Conservation (phyloP, 2,888 invertebrate genomes). For the Ophioninae sp. region DNA sequence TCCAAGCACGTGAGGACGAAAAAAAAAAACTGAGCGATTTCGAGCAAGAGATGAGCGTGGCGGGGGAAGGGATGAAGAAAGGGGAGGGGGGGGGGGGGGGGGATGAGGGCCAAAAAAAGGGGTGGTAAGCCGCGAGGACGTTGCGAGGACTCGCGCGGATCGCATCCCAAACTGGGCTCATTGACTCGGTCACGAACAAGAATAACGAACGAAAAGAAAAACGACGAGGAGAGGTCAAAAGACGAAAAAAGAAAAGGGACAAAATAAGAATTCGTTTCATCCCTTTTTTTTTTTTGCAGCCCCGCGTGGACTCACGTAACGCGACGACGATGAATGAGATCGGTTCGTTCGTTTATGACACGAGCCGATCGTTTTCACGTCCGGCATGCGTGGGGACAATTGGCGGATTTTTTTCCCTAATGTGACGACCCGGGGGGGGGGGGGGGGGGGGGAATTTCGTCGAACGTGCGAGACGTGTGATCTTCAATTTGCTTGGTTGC, state of each 20-base stretch:
- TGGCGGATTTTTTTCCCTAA: no score
- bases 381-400: slow-evolving; percentile 3
- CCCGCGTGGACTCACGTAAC: slow-evolving; percentile 11
- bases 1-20: slow-evolving; percentile 14
- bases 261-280: slow-evolving; percentile 53
- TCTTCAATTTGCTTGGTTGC: no score
- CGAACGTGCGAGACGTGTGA: no score
- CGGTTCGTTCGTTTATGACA: slow-evolving; percentile 38
- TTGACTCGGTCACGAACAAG: slow-evolving; percentile 77
- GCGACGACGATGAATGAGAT: slow-evolving; percentile 3
- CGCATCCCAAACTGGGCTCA: slow-evolving; percentile 63
- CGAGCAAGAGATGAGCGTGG: slow-evolving; percentile 22
- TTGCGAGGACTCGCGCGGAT: slow-evolving; percentile 75
- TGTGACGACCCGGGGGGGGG: no score
- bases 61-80: slow-evolving; percentile 10
- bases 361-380: slow-evolving; percentile 10
- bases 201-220: slow-evolving; percentile 7
- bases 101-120: slow-evolving; percentile 50
- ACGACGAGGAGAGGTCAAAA: slow-evolving; percentile 19
- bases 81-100: slow-evolving; percentile 1
- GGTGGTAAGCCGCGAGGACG: slow-evolving; percentile 72
- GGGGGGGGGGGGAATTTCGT: no score
- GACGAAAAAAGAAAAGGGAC: slow-evolving; percentile 20
- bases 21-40: slow-evolving; percentile 11
- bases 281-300: slow-evolving; percentile 26